Conservation (phyloP, 2,113 vertebrate genomes). For the Sturnira hondurensis region DNA sequence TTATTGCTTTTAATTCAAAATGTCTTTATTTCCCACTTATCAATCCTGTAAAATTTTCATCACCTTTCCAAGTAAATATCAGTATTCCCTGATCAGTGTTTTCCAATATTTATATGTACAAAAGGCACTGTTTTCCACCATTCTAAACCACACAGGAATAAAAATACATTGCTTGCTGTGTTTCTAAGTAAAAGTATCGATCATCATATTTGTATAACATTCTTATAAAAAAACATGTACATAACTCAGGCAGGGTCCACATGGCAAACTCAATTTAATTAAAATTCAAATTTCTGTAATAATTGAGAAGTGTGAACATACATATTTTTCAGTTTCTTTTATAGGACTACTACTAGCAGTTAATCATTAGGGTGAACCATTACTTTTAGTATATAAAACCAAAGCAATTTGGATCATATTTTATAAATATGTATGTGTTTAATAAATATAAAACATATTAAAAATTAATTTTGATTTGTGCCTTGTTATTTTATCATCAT, state of each 20-base stretch:
- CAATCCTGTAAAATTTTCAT: background rate
- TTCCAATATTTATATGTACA: background rate
- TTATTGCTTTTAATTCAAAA: background rate
- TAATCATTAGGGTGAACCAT: background rate
- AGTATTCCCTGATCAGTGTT: background rate
- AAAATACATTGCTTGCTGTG: background rate
- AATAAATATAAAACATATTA: background rate
- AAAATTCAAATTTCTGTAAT: background rate
- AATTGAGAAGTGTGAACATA: background rate
- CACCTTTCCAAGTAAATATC: background rate
- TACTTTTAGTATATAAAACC: background rate
- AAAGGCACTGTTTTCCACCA: background rate
- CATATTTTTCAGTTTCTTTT: background rate
- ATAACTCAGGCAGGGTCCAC: background rate
- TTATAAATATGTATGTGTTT: background rate
- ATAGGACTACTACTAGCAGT: background rate
- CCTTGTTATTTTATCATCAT: background rate
- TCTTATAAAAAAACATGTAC: background rate
- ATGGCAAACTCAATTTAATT: background rate
- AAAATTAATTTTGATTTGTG: background rate
- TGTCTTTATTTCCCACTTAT: background rate
- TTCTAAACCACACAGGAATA: background rate
- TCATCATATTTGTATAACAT: background rate
- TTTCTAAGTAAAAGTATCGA: conserved; percentile 17
- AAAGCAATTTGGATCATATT: background rate